Percentiles rank a stretch among this genome's conserved stretches.
phyloP scores from a whole-genome alignment of 2,113 vertebrate species.

The Lates calcarifer region DNA sequence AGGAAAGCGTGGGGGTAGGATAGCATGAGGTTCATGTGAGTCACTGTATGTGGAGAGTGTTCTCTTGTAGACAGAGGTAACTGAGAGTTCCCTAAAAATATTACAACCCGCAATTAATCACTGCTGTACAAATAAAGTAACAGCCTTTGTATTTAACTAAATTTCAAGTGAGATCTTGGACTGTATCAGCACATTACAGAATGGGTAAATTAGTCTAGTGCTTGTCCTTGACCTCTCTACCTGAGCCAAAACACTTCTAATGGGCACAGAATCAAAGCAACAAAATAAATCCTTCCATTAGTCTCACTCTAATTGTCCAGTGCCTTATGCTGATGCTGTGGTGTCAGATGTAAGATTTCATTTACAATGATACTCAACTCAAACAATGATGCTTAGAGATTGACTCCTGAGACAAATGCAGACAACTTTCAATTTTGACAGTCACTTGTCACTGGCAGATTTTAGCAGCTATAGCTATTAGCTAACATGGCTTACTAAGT shows the following conservation, averaged over 20 bases:
- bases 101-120: slow-evolving; percentile 31
- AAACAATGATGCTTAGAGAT: background rate
- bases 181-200: background rate
- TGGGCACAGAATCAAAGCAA: background rate
- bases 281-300: background rate
- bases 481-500: too few species aligned
- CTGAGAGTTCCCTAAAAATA: slow-evolving; percentile 28
- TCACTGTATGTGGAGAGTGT: slow-evolving; percentile 41
- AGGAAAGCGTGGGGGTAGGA: slow-evolving; percentile 41
- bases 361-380: background rate
- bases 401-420: too few species aligned
- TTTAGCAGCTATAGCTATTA: too few species aligned
- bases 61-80: slow-evolving; percentile 35
- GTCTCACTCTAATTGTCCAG: background rate
- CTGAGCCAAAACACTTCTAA: background rate
- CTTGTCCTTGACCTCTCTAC: background rate
- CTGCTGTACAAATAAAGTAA: background rate
- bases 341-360: background rate
- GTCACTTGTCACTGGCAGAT: too few species aligned
- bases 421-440: too few species aligned
- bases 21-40: slow-evolving; percentile 39
- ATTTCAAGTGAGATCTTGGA: background rate
- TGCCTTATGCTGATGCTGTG: background rate
- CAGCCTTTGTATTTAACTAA: background rate
- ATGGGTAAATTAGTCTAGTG: background rate